Base-by-base conservation (phyloP, 1,140 invertebrate genomes). In the Diploscapter pachys region DNA sequence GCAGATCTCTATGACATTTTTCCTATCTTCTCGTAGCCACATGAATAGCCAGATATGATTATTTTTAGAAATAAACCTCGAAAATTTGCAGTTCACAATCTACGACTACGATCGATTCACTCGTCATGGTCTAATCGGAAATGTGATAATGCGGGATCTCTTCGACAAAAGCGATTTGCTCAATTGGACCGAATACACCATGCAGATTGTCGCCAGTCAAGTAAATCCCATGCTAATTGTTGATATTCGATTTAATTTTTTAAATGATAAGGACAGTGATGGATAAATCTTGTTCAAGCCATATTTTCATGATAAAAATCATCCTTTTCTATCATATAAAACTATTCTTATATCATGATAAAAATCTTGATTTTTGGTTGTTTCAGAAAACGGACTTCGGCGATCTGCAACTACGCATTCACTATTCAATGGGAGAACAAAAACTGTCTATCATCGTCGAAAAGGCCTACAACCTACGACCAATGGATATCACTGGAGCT, bases 71-170 rank as follows among this genome's bases (percentile, higher is more conserved):
- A 31, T 59, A 59, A 11, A 59, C 31, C 9, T 59, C 11, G 0
- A 52, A 55, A n/a, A 55, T 61, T 78, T 82, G 76, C 92, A 93
- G 85, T 93, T 94, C 84, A 93, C 92, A 4, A 91, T 94, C 0
- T 94, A 93, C 85, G 92, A 94, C 86, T 94, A 94, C 87, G 93
- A 94, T 86, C 89, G 93, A 54, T 94, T 94, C 88, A 93, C 92
- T 31, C 88, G 92, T 2, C 92, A 94, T 82, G 92, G 93, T 85
- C 88, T 93, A 54, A 93, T 94, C 76, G 93, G 92, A n/a, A 82
- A 82, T 63, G 79, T 82, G 11, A 83, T 82, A 2, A 82, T 82
- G 81, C 77, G 81, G 5, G 82, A 83, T 71, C 72, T 84, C n/a
- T 85, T 83, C 57, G 82, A 83, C 31, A 85, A 83, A 69, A 82